Conservation (phyloP, 1,140 invertebrate species). For the Plectrocnemia conspersa region DNA sequence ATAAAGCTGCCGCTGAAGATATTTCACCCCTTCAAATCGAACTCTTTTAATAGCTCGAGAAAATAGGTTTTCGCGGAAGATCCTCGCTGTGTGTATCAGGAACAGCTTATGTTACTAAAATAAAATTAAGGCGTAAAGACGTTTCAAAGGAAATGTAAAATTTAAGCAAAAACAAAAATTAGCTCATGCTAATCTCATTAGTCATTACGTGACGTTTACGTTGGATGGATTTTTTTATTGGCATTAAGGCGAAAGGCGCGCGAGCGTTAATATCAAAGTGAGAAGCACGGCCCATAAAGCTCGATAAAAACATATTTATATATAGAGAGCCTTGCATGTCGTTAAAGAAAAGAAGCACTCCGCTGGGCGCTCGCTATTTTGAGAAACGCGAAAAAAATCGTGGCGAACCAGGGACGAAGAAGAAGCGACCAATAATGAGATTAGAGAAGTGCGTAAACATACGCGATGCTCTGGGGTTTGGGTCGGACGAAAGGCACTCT, state of each 20-base stretch:
- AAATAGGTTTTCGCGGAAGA: too few species aligned
- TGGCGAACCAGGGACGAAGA: neutral
- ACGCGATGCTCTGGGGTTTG: too few species aligned
- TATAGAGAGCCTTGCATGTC: too few species aligned
- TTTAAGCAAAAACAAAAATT: neutral
- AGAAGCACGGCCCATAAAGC: conserved; percentile 5
- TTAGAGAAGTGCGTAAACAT: conserved; percentile 11
- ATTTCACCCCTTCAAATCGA: too few species aligned
- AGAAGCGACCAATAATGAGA: conserved; percentile 18
- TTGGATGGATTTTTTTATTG: conserved; percentile 1
- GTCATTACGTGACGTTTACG: neutral
- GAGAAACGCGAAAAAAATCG: neutral
- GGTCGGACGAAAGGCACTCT: neutral
- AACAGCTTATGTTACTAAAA: too few species aligned
- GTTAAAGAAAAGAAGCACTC: neutral
- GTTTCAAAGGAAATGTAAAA: neutral
- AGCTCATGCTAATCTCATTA: neutral
- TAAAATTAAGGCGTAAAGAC: neutral
- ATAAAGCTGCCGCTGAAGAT: too few species aligned
- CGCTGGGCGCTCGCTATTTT: neutral
- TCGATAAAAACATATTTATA: neutral
- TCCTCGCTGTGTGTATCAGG: too few species aligned
- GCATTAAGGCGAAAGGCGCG: too few species aligned
- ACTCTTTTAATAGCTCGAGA: too few species aligned
- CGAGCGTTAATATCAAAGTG: neutral